Evolutionary conservation across 1,140 invertebrate species (phyloP).

Genomic region (Phortica variegata): DNA sequence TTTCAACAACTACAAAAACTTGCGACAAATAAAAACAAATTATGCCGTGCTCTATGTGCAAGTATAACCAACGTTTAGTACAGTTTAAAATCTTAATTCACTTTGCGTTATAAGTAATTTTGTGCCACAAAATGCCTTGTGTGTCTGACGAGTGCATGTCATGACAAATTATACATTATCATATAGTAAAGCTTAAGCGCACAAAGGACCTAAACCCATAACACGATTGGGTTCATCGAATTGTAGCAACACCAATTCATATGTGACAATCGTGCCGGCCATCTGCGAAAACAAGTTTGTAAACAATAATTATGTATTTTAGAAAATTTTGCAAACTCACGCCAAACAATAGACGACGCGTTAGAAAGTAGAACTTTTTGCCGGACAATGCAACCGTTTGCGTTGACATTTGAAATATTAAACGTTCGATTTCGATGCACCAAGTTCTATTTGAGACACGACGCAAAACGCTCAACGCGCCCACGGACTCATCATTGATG

Average conservation of each 20-base stretch:
- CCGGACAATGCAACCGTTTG: conserved; percentile 62
- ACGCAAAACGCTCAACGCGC: conserved; percentile 60
- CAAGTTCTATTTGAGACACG: conserved; percentile 61
- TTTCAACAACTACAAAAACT: too few relatives aligned
- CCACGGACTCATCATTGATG: conserved; percentile 63
- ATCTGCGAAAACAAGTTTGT: conserved; percentile 26
- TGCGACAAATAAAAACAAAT: too few relatives aligned
- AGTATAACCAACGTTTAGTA: background rate
- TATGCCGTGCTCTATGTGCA: background rate
- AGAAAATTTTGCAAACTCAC: conserved; percentile 60
- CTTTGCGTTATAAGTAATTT: too few relatives aligned
- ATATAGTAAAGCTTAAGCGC: conserved; percentile 18
- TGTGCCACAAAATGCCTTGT: too few relatives aligned
- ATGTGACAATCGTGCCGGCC: conserved; percentile 68
- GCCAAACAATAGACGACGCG: conserved; percentile 63
- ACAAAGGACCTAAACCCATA: conserved; percentile 39
- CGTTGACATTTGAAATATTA: conserved; percentile 51
- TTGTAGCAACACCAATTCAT: conserved; percentile 67
- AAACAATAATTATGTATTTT: background rate
- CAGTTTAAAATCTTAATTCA: background rate
- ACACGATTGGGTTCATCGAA: conserved; percentile 58
- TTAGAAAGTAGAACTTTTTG: conserved; percentile 67
- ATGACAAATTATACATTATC: conserved; percentile 1
- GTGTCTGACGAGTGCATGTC: too few relatives aligned
- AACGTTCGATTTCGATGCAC: conserved; percentile 58